phyloP scores from a whole-genome alignment of 2,797 vertebrate genomes.

The Anabacerthia variegaticeps region DNA sequence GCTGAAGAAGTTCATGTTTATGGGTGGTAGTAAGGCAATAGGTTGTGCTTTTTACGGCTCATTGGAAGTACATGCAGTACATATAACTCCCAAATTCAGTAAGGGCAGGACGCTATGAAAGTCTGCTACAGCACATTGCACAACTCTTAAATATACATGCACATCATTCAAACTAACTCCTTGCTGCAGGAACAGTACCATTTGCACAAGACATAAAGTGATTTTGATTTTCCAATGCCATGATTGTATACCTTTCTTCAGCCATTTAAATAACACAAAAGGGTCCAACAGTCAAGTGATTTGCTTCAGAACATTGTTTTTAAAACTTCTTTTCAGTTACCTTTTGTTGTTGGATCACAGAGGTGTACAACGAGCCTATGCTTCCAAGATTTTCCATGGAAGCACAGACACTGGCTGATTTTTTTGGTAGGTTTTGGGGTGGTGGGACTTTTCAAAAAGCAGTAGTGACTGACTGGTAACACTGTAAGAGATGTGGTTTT shows the following conservation, averaged over 20 bases:
- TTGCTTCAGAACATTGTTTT: neutral
- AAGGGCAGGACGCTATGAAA: neutral
- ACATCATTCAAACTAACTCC: neutral
- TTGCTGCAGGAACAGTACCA: neutral
- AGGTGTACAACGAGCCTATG: neutral
- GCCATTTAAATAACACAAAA: neutral
- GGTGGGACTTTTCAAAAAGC: neutral
- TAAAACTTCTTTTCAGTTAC: neutral
- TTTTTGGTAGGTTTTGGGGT: neutral
- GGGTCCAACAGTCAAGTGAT: neutral
- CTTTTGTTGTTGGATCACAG: neutral
- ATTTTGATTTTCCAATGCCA: neutral
- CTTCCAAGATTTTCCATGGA: neutral
- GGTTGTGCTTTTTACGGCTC: neutral
- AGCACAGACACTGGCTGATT: neutral
- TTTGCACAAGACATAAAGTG: neutral
- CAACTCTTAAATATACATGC: neutral
- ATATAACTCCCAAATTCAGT: neutral
- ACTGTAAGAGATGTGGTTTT: neutral
- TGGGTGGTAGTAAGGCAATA: neutral
- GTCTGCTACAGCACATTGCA: fast-evolving
- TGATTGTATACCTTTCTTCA: neutral
- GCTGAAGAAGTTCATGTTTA: neutral
- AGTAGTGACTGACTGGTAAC: neutral
- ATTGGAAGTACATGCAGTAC: neutral